Base-by-base conservation (phyloP, 2,797 vertebrate genomes). In the Rhinophrynus dorsalis region DNA sequence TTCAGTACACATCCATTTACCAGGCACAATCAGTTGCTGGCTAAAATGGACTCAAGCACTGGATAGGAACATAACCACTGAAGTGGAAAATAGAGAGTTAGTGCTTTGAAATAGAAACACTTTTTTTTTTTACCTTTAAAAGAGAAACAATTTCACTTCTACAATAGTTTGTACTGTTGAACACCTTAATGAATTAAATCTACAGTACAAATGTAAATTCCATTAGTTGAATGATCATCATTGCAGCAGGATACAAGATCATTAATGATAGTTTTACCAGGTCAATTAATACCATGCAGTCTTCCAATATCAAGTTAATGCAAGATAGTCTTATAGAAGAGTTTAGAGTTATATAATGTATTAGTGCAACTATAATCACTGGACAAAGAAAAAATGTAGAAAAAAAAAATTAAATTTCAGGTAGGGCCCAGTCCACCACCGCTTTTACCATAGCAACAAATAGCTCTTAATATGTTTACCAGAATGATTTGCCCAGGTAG, bases 1-100 rank as follows among this genome's bases (percentile, higher is more conserved):
- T 64, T 71, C 59, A 63, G 40, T 71, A 50, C 21, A 37, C 10
- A 57, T 71, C 60, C 33, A 71, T 64, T 71, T 63, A 32, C 60
- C 45, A 26, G 37, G 52, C 15, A 42, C 44, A 61, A 68, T 57
- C 52, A n/a, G 45, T 35, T 35, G 26, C 32, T 55, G 44, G 32
- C 68, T 62, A 63, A 33, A 63, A 56, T 63, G 42, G 30, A 23
- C 35, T 55, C 6, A 23, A 47, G 37, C 13, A 15, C 30, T n/a
- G 3, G 35, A 35, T 26, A 57, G 30, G 18, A 3, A 55, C 30
- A 32, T 15, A 30, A 3, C 17, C 68, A 50, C 12, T 64, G 30
- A 64, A 47, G 68, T 64, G 42, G 60, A 64, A 71, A 71, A 71
- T 64, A 13, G 40, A 55, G 23, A 55, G 48, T 38, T 64, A 57